These are phyloP conservation scores for Rhagologus leucostigma DNA, from an alignment of 2,113 vertebrate genomes.

Conservation along the genomic window DNA sequence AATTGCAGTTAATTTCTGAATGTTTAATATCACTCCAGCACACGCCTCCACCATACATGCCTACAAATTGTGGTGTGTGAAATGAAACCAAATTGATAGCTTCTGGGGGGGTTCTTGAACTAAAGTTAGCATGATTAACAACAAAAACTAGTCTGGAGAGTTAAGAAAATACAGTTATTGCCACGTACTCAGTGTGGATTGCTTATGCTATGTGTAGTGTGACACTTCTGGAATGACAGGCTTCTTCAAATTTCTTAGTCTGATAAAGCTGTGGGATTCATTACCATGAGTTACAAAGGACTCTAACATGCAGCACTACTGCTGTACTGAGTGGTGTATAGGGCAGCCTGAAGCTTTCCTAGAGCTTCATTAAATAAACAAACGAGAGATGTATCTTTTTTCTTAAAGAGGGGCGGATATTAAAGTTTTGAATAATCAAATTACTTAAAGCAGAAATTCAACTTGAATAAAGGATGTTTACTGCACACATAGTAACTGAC, in stretches of 20 bases:
- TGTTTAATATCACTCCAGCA: background rate
- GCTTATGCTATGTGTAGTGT: background rate
- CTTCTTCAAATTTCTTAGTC: background rate
- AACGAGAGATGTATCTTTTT: background rate
- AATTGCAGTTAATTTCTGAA: background rate
- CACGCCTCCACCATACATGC: background rate
- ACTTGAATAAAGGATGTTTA: background rate
- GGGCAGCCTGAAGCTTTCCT: background rate
- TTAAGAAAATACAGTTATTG: background rate
- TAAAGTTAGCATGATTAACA: background rate
- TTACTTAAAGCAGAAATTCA: background rate
- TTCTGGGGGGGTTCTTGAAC: background rate
- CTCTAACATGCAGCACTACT: background rate
- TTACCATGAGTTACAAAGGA: background rate
- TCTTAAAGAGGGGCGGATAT: background rate
- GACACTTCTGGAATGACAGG: background rate
- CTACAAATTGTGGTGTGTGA: background rate
- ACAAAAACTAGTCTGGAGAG: background rate
- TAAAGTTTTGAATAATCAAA: background rate
- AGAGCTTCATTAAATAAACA: background rate
- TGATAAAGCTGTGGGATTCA: background rate
- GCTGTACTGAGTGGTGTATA: background rate
- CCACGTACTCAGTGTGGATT: background rate
- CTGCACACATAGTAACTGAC: background rate
- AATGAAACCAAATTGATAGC: background rate